These are phyloP conservation scores for Noturus placidus DNA, from an alignment of 2,113 vertebrate species.

Conservation along the genomic window DNA sequence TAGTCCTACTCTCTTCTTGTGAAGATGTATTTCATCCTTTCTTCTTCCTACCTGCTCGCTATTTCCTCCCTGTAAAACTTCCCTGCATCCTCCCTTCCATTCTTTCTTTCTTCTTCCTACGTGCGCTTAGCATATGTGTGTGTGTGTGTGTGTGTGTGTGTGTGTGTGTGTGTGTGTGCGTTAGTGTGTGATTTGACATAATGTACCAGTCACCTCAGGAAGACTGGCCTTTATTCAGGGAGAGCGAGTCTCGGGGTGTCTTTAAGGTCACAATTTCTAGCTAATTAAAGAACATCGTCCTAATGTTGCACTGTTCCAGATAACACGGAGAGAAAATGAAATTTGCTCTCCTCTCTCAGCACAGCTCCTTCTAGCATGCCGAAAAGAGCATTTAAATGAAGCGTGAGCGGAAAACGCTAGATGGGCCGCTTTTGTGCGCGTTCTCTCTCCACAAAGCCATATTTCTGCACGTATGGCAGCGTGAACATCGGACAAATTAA, in stretches of 20 bases:
- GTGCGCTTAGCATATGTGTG: neutral
- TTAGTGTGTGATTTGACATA: neutral
- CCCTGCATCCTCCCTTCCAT: neutral
- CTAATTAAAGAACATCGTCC: slow-evolving; percentile 35
- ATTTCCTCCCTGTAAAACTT: neutral
- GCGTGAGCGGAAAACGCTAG: slow-evolving; percentile 55
- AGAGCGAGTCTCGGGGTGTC: slow-evolving; percentile 6
- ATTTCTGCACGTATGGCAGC: slow-evolving; percentile 57
- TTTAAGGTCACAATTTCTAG: slow-evolving; percentile 24
- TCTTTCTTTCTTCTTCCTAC: neutral
- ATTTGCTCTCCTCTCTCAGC: slow-evolving; percentile 19
- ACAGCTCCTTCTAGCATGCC: slow-evolving; percentile 18
- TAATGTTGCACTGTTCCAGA: slow-evolving; percentile 46
- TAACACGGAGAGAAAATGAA: slow-evolving; percentile 50
- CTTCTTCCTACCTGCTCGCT: neutral
- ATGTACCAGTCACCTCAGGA: neutral
- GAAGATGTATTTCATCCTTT: neutral
- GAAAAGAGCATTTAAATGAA: slow-evolving; percentile 59
- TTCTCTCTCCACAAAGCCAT: slow-evolving; percentile 54
- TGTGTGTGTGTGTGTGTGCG: too few relatives aligned
- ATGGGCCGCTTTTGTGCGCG: slow-evolving; percentile 62
- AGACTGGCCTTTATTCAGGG: slow-evolving; percentile 6
- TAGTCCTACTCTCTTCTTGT: neutral
- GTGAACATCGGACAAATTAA: slow-evolving; percentile 67
- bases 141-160: too few relatives aligned